Conservation (phyloP, 2,113 vertebrate species). For the Semnornis frantzii region DNA sequence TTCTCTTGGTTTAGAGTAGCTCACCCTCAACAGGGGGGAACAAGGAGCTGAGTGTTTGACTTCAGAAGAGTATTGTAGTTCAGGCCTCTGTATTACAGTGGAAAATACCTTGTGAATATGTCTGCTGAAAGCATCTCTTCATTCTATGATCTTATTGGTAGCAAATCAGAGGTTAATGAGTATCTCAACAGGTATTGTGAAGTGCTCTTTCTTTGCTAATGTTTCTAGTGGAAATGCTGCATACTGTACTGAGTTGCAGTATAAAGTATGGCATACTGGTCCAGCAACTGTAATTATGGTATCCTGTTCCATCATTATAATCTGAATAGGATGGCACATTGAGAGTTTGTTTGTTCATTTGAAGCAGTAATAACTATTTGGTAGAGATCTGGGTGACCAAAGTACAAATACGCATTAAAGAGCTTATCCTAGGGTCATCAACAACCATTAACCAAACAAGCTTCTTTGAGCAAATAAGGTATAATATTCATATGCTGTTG, state of each 20-base stretch:
- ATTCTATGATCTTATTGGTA: not conserved
- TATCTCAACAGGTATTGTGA: conserved; percentile 4
- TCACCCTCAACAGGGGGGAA: not conserved
- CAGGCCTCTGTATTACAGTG: not conserved
- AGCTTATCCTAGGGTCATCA: not conserved
- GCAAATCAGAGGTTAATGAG: conserved; percentile 13
- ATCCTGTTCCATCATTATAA: not conserved
- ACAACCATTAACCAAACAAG: not conserved
- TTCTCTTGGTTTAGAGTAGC: not conserved
- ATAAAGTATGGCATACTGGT: not conserved
- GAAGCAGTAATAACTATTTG: not conserved
- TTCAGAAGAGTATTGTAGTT: not conserved
- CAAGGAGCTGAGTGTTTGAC: not conserved
- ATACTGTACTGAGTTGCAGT: not conserved
- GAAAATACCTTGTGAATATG: not conserved
- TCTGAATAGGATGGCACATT: not conserved
- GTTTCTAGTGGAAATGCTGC: not conserved
- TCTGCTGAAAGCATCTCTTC: not conserved
- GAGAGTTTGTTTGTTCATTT: not conserved
- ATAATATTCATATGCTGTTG: not conserved
- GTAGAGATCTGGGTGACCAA: not conserved
- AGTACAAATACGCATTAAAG: not conserved
- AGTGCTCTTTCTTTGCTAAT: not conserved
- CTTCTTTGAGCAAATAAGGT: not conserved
- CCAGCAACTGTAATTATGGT: not conserved